These are phyloP conservation scores for Ceratosolen solmsi DNA, from an alignment of 1,140 invertebrate species.

Conservation along the genomic window DNA sequence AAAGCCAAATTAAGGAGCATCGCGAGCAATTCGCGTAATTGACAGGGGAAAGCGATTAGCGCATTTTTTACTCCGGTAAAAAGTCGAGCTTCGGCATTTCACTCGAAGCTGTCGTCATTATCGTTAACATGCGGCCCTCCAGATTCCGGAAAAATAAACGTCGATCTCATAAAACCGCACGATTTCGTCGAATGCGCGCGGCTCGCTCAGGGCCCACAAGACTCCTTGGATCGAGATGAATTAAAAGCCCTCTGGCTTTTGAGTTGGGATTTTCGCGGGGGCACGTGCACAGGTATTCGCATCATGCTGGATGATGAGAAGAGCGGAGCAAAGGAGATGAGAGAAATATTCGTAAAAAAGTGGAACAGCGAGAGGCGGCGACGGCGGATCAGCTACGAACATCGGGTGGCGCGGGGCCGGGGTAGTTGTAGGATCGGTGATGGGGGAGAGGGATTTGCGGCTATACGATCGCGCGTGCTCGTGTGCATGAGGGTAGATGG, in stretches of 20 bases:
- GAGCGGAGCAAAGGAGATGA: background rate
- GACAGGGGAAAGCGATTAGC: background rate
- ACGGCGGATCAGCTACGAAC: background rate
- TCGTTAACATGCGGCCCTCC: constrained; percentile 24
- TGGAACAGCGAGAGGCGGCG: constrained; percentile 16
- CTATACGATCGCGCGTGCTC: too few species aligned
- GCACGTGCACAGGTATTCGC: background rate
- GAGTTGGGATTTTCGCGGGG: background rate
- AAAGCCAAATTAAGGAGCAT: background rate
- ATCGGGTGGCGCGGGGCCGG: too few species aligned
- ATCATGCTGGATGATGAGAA: background rate
- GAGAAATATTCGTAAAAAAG: constrained; percentile 38
- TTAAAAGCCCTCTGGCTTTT: background rate
- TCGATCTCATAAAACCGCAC: constrained; percentile 30
- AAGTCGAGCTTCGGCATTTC: background rate
- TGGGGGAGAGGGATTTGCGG: too few species aligned
- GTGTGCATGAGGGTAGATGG: too few species aligned
- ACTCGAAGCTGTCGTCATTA: background rate
- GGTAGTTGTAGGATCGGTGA: background rate
- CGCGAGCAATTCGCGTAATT: background rate
- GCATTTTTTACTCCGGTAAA: background rate
- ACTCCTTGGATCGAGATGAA: constrained; percentile 18
- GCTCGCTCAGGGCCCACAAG: background rate
- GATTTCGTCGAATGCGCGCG: constrained; percentile 2
- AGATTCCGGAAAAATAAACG: constrained; percentile 35